Conservation (phyloP, 2,797 vertebrate genomes). For the Chaenodraco wilsoni region DNA sequence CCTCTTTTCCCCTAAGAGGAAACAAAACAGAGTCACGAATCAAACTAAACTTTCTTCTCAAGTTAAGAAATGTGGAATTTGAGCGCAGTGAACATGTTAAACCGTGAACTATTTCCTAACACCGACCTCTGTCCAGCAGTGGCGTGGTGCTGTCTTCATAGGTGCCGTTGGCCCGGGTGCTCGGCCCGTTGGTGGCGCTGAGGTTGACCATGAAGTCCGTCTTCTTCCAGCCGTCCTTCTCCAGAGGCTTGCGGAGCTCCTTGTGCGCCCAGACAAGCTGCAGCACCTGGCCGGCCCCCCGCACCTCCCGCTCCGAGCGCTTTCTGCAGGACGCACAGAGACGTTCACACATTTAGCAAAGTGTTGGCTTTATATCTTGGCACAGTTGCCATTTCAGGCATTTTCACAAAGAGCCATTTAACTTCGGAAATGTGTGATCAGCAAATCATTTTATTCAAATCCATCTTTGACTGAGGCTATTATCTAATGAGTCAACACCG, state of each 20-base stretch:
- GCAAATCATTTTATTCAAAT: neutral
- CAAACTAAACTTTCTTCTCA: neutral
- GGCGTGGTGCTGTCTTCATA: conserved; percentile 96
- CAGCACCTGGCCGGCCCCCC: conserved; percentile 91
- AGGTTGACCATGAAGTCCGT: conserved; percentile 92
- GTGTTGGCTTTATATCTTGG: no score
- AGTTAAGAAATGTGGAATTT: neutral
- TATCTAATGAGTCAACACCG: neutral
- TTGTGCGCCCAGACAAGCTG: conserved; percentile 97
- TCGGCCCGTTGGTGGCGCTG: conserved; percentile 77
- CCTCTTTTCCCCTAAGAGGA: conserved; percentile 85
- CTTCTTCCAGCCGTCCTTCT: conserved; percentile 99
- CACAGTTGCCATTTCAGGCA: neutral
- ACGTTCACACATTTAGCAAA: neutral
- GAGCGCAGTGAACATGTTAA: neutral
- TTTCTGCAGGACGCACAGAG: conserved; percentile 80
- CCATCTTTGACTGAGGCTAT: neutral
- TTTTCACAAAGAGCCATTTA: neutral
- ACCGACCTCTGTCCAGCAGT: conserved; percentile 91
- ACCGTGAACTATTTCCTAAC: neutral
- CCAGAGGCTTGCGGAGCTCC: conserved; percentile 92
- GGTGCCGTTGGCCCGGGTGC: conserved; percentile 85
- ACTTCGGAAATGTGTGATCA: neutral
- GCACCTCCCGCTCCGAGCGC: conserved; percentile 93
- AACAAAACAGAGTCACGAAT: conserved; percentile 20